These are phyloP conservation scores for Cololabis saira DNA, from an alignment of 2,113 vertebrate genomes.

Conservation along the genomic window DNA sequence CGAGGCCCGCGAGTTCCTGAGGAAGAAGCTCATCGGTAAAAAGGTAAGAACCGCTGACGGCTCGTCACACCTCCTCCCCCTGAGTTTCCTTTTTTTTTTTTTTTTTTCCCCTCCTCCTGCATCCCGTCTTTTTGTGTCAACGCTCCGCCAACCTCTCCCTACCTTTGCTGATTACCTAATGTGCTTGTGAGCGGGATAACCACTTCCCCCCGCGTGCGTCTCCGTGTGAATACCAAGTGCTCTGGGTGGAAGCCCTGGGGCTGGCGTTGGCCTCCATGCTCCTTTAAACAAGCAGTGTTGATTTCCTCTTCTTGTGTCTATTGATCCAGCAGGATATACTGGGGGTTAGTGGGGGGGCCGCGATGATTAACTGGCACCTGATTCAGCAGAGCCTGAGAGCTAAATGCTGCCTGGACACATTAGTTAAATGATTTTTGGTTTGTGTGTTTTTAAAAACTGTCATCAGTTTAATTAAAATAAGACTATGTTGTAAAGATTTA, in stretches of 20 bases:
- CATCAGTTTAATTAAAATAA: slow-evolving; percentile 10
- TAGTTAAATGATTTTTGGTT: neutral
- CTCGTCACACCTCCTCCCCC: neutral
- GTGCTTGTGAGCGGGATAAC: slow-evolving; percentile 28
- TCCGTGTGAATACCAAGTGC: slow-evolving; percentile 53
- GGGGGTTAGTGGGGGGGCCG: slow-evolving; percentile 21
- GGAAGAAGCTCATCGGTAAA: slow-evolving; percentile 98
- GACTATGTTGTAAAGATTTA: slow-evolving; percentile 25
- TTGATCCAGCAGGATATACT: slow-evolving; percentile 59
- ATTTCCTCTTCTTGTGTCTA: slow-evolving; percentile 66
- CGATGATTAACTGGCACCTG: slow-evolving; percentile 66
- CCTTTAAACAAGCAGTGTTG: slow-evolving; percentile 75
- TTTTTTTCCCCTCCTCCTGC: too few species aligned
- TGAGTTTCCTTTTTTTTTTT: neutral
- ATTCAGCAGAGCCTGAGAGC: slow-evolving; percentile 42
- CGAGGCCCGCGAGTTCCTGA: slow-evolving; percentile 96
- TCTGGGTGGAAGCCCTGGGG: slow-evolving; percentile 48
- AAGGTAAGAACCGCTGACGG: slow-evolving; percentile 82
- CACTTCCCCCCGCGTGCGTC: slow-evolving; percentile 14
- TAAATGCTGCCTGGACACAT: slow-evolving; percentile 12
- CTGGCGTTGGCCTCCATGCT: slow-evolving; percentile 44
- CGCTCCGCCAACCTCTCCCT: neutral
- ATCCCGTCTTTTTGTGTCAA: slow-evolving; percentile 2
- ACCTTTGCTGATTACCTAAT: slow-evolving; percentile 7
- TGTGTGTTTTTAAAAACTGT: too few species aligned